Evolutionary conservation across 2,888 invertebrate genomes (phyloP).

Genomic region (Clitarchus hookeri): DNA sequence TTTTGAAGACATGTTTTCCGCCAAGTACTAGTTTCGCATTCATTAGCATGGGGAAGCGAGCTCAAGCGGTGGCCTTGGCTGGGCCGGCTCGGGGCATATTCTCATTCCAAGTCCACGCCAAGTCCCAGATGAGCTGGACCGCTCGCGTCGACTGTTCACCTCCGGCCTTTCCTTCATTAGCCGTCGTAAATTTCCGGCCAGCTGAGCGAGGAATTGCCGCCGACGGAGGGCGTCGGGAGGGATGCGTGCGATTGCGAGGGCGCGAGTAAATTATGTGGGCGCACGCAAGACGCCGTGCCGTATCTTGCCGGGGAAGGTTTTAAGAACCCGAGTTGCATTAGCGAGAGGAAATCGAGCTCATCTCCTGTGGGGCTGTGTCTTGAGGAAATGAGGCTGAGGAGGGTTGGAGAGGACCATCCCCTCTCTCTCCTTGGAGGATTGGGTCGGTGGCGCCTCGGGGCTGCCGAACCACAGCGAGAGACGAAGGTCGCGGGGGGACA

Average conservation of each 20-base stretch:
- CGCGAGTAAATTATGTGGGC: background rate
- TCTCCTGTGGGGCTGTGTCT: constrained; percentile 38
- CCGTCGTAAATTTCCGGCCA: background rate
- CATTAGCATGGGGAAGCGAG: too few species aligned
- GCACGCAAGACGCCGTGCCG: background rate
- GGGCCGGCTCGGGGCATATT: too few species aligned
- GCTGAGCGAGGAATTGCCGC: background rate
- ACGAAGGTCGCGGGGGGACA: too few species aligned
- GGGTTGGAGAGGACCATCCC: background rate
- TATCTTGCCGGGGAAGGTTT: constrained; percentile 26
- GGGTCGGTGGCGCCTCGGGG: background rate
- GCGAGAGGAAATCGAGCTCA: constrained; percentile 40
- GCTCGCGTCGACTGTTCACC: too few species aligned
- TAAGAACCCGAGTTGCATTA: constrained; percentile 37
- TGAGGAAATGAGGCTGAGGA: constrained; percentile 36
- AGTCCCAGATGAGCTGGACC: too few species aligned
- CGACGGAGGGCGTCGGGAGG: background rate
- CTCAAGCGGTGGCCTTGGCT: too few species aligned
- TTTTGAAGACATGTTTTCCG: too few species aligned
- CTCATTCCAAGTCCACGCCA: too few species aligned
- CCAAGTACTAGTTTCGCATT: too few species aligned
- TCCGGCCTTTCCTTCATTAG: background rate
- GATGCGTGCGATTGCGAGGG: background rate
- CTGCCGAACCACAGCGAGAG: background rate
- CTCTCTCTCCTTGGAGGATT: background rate